A percentile compares a stretch with the other conserved stretches of the same genome.
Conservation (phyloP, 2,888 invertebrate species). For the Fabriciana adippe region DNA sequence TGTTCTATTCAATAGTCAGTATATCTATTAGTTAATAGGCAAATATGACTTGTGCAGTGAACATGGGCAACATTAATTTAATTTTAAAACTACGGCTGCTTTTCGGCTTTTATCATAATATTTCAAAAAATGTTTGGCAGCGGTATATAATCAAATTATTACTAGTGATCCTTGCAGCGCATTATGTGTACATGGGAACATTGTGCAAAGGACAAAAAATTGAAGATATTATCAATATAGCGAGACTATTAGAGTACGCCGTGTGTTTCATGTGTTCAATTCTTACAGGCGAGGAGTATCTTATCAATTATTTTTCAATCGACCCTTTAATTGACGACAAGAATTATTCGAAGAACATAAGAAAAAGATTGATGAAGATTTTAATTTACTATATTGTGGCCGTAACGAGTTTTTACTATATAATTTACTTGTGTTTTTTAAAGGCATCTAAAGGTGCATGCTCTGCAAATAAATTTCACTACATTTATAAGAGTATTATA, state of each 20-base stretch:
- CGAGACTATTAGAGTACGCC: neutral
- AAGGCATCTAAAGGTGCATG: neutral
- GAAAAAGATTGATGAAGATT: conserved; percentile 1
- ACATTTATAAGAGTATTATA: neutral
- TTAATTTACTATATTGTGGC: neutral
- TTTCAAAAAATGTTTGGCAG: neutral
- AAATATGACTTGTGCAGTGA: conserved; percentile 9
- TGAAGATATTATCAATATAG: neutral
- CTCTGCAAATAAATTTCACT: neutral
- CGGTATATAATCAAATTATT: conserved; percentile 12
- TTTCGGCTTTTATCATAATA: conserved; percentile 23
- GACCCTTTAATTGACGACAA: conserved; percentile 19
- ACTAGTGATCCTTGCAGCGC: neutral
- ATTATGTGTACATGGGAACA: neutral
- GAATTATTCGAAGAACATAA: conserved; percentile 4
- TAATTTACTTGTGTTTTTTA: neutral
- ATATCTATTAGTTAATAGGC: conserved; percentile 5
- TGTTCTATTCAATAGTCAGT: conserved; percentile 2
- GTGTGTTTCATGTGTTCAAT: conserved; percentile 10
- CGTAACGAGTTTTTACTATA: neutral
- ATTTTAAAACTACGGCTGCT: conserved; percentile 12
- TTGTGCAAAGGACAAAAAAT: neutral
- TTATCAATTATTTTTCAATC: conserved; percentile 16
- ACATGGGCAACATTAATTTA: conserved; percentile 2
- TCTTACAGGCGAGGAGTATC: conserved; percentile 24